Conservation (phyloP, 2,888 invertebrate genomes). For the Melipona bicolor region DNA sequence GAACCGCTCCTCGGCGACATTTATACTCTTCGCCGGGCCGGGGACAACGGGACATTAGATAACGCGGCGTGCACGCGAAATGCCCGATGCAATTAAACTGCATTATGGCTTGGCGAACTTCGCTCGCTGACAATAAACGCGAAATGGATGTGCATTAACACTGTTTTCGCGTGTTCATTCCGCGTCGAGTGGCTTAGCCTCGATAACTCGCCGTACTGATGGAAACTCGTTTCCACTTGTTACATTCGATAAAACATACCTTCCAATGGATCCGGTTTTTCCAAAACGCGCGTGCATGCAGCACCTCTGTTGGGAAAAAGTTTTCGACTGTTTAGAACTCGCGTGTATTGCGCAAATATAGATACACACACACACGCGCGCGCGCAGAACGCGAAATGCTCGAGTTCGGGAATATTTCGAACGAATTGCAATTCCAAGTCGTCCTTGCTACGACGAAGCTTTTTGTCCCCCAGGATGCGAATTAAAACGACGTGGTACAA, state of each 20-base stretch:
- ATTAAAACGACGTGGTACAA: too few relatives aligned
- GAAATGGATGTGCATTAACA: constrained; percentile 51
- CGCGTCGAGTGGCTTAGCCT: constrained; percentile 16
- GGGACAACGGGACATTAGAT: constrained; percentile 45
- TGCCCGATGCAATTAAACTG: constrained; percentile 45
- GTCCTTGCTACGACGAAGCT: too few relatives aligned
- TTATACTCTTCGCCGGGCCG: constrained; percentile 7
- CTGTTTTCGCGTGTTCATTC: constrained; percentile 26
- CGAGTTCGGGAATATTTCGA: too few relatives aligned
- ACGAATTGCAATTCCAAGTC: too few relatives aligned
- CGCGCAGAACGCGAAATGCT: too few relatives aligned
- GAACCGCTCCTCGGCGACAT: constrained; percentile 31
- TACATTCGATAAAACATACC: not conserved
- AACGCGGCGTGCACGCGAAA: constrained; percentile 38
- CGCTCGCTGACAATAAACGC: constrained; percentile 37
- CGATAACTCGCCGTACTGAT: not conserved
- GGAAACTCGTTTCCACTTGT: not conserved
- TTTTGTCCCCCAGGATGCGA: too few relatives aligned
- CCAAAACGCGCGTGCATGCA: not conserved
- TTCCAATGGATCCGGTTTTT: not conserved
- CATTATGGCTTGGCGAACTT: constrained; percentile 43
- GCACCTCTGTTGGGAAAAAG: not conserved
- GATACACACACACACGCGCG: too few relatives aligned
- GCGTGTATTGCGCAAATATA: not conserved
- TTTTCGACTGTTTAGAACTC: not conserved